Evolutionary conservation across 2,888 invertebrate species (phyloP).

Genomic region (Smittia aterrima): DNA sequence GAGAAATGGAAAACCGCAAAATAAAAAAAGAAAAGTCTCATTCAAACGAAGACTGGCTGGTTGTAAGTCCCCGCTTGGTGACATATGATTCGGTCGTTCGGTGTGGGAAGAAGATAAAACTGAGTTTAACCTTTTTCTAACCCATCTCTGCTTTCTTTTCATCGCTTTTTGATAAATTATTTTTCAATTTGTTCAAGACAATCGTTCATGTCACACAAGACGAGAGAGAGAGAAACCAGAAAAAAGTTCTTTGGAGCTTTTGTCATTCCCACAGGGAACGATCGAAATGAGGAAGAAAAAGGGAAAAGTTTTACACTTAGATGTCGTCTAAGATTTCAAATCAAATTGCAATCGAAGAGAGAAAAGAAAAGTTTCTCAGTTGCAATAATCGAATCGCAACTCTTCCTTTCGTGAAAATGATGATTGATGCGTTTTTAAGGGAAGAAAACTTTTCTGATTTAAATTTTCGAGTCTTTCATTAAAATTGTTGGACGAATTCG

Average conservation of each 20-base stretch:
- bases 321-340: background rate
- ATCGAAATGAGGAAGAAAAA: background rate
- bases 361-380: background rate
- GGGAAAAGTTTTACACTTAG: background rate
- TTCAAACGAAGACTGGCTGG: background rate
- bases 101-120: background rate
- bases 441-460: conserved; percentile 1
- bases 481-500: background rate
- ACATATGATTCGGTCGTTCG: background rate
- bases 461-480: background rate
- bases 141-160: background rate
- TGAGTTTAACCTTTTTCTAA: conserved; percentile 4
- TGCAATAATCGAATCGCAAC: conserved; percentile 1
- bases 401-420: background rate
- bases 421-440: conserved; percentile 4
- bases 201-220: background rate
- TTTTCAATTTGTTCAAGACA: conserved; percentile 13
- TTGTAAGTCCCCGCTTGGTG: background rate
- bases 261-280: background rate
- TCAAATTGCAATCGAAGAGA: conserved; percentile 15
- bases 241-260: background rate
- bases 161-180: conserved; percentile 22
- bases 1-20: background rate
- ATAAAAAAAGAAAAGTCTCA: background rate
- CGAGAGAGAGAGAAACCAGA: background rate